Conservation (phyloP, 2,888 invertebrate genomes). For the Scaeva pyrastri region DNA sequence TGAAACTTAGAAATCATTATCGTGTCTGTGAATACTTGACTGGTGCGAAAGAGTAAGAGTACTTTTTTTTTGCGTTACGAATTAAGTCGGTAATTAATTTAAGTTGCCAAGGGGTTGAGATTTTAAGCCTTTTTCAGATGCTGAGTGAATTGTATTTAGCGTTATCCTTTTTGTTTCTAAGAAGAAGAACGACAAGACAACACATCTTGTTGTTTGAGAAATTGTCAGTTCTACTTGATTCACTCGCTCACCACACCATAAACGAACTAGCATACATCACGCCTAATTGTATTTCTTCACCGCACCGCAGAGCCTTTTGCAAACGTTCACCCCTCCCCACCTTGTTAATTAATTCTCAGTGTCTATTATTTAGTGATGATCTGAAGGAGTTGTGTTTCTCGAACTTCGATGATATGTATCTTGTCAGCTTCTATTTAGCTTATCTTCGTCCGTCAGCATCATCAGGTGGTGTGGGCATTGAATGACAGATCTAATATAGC, state of each 20-base stretch:
- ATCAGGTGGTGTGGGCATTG: not conserved
- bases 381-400: not conserved
- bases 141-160: not conserved
- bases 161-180: not conserved
- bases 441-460: not conserved
- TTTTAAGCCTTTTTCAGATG: not conserved
- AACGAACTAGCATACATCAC: too few species aligned
- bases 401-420: not conserved
- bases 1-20: too few species aligned
- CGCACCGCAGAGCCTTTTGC: too few species aligned
- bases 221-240: not conserved
- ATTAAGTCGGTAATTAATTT: too few species aligned
- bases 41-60: too few species aligned
- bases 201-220: not conserved
- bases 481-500: not conserved
- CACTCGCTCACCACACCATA: too few species aligned
- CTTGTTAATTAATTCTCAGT: not conserved
- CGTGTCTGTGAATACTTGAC: too few species aligned
- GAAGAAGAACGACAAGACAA: not conserved
- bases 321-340: not conserved
- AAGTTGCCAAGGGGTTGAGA: not conserved
- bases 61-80: too few species aligned
- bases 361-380: conserved; percentile 4
- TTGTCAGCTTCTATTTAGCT: not conserved
- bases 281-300: too few species aligned